A percentile compares a stretch with the other conserved stretches of the same genome.
These are phyloP conservation scores for Pseudorectes ferrugineus DNA, from an alignment of 2,113 vertebrate genomes.

Conservation along the genomic window DNA sequence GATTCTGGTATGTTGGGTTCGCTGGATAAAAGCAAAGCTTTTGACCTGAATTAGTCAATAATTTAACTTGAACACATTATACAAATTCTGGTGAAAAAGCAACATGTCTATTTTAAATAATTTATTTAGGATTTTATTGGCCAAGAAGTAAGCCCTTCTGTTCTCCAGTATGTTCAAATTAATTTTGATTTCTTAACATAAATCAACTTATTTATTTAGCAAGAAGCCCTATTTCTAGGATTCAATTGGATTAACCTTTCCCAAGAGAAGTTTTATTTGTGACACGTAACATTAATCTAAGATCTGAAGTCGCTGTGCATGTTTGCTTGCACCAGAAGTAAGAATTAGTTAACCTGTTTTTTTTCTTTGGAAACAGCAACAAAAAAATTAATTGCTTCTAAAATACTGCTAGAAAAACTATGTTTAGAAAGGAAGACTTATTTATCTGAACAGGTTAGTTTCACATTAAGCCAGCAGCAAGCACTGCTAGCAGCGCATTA, in stretches of 20 bases:
- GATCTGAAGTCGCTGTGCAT: background rate
- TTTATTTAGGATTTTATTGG: constrained; percentile 28
- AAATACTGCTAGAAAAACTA: background rate
- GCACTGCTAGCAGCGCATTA: background rate
- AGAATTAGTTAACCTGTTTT: background rate
- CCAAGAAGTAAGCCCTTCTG: constrained; percentile 19
- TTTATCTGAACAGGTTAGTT: background rate
- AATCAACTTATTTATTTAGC: constrained; percentile 20
- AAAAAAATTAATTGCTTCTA: background rate
- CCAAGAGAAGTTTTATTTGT: background rate
- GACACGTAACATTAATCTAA: background rate
- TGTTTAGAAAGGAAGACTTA: background rate
- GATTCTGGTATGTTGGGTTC: background rate
- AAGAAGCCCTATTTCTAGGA: background rate
- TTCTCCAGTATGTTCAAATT: constrained; percentile 11
- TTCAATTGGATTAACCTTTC: constrained; percentile 13
- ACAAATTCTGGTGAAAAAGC: background rate
- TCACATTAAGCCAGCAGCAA: background rate
- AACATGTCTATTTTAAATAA: constrained; percentile 10
- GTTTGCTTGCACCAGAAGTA: background rate
- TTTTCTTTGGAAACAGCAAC: background rate
- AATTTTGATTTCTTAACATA: constrained; percentile 29
- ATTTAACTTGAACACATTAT: background rate
- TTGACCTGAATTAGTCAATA: background rate
- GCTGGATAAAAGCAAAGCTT: background rate